A percentile compares a stretch with the other conserved stretches of the same genome.
These are phyloP conservation scores for Thalassaphorura encarpata DNA, from an alignment of 1,140 invertebrate genomes.

Conservation along the genomic window DNA sequence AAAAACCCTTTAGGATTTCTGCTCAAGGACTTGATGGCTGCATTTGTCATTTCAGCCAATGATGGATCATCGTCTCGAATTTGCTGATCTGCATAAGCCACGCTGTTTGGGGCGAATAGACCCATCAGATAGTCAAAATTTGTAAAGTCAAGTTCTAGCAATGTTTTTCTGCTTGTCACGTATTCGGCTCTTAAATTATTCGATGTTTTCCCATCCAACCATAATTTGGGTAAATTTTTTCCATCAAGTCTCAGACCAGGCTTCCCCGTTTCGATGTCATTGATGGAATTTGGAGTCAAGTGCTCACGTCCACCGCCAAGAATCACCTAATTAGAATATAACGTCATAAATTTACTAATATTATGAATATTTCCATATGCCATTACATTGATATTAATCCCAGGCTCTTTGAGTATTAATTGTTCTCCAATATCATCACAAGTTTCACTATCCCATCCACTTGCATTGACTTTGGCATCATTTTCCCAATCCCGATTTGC, in stretches of 20 bases:
- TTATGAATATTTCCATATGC: too few species aligned
- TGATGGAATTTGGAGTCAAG: neutral
- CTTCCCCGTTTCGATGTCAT: neutral
- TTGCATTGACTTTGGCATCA: slow-evolving; percentile 25
- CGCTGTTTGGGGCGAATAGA: slow-evolving; percentile 45
- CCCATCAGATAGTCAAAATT: slow-evolving; percentile 58
- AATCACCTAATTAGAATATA: too few species aligned
- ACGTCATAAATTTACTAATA: too few species aligned
- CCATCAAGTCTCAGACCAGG: neutral
- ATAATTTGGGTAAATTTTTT: slow-evolving; percentile 16
- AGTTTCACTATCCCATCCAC: slow-evolving; percentile 14
- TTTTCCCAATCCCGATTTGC: slow-evolving; percentile 36
- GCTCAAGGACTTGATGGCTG: slow-evolving; percentile 62
- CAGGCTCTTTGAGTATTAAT: slow-evolving; percentile 32
- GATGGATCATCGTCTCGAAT: slow-evolving; percentile 57
- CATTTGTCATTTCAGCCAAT: slow-evolving; percentile 67
- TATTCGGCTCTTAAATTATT: neutral
- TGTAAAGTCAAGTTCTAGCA: slow-evolving; percentile 48
- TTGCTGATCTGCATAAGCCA: slow-evolving; percentile 46
- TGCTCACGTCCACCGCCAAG: neutral
- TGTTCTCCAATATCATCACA: slow-evolving; percentile 38
- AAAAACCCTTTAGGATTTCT: slow-evolving; percentile 73
- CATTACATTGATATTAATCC: slow-evolving; percentile 33
- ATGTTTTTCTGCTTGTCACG: slow-evolving; percentile 35
- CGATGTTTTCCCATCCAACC: slow-evolving; percentile 33